A percentile compares a stretch with the other conserved stretches of the same genome.
Conservation (phyloP, 23 tunicate species). For the Oikopleura vanhoeffeni region DNA sequence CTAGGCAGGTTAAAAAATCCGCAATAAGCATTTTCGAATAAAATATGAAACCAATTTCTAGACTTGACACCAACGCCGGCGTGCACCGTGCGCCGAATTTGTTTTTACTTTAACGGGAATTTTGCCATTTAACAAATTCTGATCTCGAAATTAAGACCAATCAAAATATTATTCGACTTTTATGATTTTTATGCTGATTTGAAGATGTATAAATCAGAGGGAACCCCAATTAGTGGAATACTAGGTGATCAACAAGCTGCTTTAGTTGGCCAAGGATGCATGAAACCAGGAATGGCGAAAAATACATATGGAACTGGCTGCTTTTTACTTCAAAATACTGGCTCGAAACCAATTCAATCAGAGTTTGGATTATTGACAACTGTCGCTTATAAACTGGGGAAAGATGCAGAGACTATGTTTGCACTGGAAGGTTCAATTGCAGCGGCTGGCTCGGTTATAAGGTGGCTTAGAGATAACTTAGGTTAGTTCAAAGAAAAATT, state of each 20-base stretch:
- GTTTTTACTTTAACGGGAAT: too few relatives aligned
- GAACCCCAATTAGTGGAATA: background rate
- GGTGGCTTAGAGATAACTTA: slow-evolving; percentile 75
- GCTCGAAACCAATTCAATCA: slow-evolving; percentile 35
- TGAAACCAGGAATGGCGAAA: slow-evolving; percentile 46
- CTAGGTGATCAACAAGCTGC: slow-evolving; percentile 95
- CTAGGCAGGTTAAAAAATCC: too few relatives aligned
- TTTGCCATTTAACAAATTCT: too few relatives aligned
- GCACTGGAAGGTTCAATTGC: slow-evolving; percentile 94
- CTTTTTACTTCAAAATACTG: slow-evolving; percentile 75
- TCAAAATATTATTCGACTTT: too few relatives aligned
- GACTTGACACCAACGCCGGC: too few relatives aligned
- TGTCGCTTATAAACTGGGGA: slow-evolving; percentile 65
- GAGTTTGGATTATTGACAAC: slow-evolving; percentile 64
- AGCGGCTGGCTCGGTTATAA: slow-evolving; percentile 53
- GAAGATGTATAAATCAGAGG: too few relatives aligned
- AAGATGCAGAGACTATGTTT: slow-evolving; percentile 52
- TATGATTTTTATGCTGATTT: too few relatives aligned
- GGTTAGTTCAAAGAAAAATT: too few relatives aligned
- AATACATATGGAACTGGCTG: slow-evolving; percentile 98
- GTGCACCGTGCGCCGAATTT: too few relatives aligned
- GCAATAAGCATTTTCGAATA: too few relatives aligned
- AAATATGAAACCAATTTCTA: too few relatives aligned
- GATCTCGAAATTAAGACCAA: too few relatives aligned
- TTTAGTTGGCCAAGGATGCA: slow-evolving; percentile 64